A percentile compares a stretch with the other conserved stretches of the same genome.
Conservation (phyloP, 2,888 invertebrate species). For the Pilophorus perplexus region DNA sequence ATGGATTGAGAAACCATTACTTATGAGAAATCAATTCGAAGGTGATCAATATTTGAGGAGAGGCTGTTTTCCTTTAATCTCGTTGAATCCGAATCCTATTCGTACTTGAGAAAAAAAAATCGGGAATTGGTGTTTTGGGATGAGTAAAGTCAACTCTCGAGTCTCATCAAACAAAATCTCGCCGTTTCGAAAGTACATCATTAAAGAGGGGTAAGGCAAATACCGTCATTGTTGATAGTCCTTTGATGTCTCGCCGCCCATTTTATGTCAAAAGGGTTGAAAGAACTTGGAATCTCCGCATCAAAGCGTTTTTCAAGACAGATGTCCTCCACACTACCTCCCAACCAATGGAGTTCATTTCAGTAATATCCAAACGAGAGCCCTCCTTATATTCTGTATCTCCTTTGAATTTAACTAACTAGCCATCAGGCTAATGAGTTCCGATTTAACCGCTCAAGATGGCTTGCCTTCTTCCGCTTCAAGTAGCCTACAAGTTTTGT, state of each 20-base stretch:
- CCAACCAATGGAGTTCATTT: conserved; percentile 4
- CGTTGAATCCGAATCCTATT: too few species aligned
- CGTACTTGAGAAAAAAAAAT: too few species aligned
- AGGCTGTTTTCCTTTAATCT: too few species aligned
- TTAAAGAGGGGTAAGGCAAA: conserved; percentile 20
- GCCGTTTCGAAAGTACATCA: conserved; percentile 1
- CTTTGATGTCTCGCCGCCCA: conserved; percentile 31
- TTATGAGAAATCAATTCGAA: too few species aligned
- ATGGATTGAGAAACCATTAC: too few species aligned
- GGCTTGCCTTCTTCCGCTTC: too few species aligned
- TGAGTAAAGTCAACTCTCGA: conserved; percentile 8
- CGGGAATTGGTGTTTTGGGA: too few species aligned
- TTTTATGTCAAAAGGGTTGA: conserved; percentile 9
- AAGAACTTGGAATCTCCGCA: conserved; percentile 12
- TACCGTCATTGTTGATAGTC: conserved; percentile 10
- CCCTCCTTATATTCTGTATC: neutral
- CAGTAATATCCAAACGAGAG: conserved; percentile 8
- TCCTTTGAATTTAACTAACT: conserved; percentile 17
- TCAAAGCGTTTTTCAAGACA: conserved; percentile 27
- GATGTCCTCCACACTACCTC: neutral
- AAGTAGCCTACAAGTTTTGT: too few species aligned
- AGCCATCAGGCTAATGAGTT: conserved; percentile 35
- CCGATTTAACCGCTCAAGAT: conserved; percentile 27
- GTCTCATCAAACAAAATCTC: conserved; percentile 2
- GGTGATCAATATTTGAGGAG: too few species aligned